Evolutionary conservation across 2,797 vertebrate species (phyloP).

Genomic region (Saxicola maurus): DNA sequence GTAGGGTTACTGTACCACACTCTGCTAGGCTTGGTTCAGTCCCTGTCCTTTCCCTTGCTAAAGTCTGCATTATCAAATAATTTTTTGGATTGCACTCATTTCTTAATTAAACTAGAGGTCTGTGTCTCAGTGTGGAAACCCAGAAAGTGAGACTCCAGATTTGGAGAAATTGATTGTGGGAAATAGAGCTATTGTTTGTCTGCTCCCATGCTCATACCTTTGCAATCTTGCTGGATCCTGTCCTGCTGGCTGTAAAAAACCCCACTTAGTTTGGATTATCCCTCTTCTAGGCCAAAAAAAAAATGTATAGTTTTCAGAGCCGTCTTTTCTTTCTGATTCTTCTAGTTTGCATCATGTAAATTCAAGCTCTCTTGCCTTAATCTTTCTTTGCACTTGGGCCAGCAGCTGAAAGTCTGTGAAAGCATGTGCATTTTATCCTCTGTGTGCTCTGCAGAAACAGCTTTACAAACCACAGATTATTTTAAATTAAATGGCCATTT

Average conservation of each 20-base stretch:
- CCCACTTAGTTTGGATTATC: not conserved
- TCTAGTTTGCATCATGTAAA: not conserved
- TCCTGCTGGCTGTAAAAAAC: conserved; percentile 3
- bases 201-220: not conserved
- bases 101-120: not conserved
- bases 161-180: not conserved
- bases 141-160: not conserved
- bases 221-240: not conserved
- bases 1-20: not conserved
- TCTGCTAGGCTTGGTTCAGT: not conserved
- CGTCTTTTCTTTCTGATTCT: not conserved
- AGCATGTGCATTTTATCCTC: not conserved
- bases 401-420: not conserved
- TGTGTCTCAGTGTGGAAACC: not conserved
- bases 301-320: not conserved
- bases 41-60: not conserved
- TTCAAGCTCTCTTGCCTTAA: conserved; percentile 23
- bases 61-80: not conserved
- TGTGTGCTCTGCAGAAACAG: not conserved
- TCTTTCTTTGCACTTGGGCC: not conserved
- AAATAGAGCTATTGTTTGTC: not conserved
- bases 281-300: not conserved
- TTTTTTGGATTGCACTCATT: not conserved
- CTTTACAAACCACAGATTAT: conserved; percentile 28
- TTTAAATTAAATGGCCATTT: conserved; percentile 47